Percentiles rank a stretch among this genome's conserved stretches.
Conservation (phyloP, 1,140 invertebrate genomes). For the Drusus annulatus region DNA sequence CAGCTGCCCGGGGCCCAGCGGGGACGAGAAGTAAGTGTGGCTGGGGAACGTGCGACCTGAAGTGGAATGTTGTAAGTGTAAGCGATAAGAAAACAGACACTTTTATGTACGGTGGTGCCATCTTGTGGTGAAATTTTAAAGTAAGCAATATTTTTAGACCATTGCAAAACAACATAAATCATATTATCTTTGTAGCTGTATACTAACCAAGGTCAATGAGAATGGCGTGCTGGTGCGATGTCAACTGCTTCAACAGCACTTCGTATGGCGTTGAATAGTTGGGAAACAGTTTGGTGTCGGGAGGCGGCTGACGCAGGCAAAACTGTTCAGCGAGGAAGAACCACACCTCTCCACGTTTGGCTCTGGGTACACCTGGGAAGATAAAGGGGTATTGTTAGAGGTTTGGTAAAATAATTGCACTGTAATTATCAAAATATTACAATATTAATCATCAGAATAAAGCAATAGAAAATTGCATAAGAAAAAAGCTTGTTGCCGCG, state of each 20-base stretch:
- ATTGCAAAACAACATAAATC: too few relatives aligned
- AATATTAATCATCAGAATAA: too few relatives aligned
- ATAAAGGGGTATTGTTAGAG: not conserved
- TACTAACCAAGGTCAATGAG: slow-evolving; percentile 80
- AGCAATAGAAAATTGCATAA: too few relatives aligned
- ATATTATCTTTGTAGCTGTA: too few relatives aligned
- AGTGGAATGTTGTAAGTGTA: not conserved
- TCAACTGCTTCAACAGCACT: slow-evolving; percentile 87
- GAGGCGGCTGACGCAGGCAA: slow-evolving; percentile 78
- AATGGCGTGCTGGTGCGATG: slow-evolving; percentile 96
- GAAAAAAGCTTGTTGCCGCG: too few relatives aligned
- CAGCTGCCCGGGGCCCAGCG: slow-evolving; percentile 91
- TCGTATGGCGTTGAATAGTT: slow-evolving; percentile 87
- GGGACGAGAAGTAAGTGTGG: slow-evolving; percentile 91
- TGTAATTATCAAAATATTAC: too few relatives aligned
- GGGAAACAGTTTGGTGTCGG: slow-evolving; percentile 79
- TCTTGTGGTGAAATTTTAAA: too few relatives aligned
- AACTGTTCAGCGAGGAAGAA: slow-evolving; percentile 89
- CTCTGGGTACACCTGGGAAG: slow-evolving; percentile 86
- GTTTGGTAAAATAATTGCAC: too few relatives aligned
- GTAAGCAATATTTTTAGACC: too few relatives aligned
- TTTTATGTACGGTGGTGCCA: too few relatives aligned
- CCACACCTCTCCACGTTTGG: slow-evolving; percentile 93
- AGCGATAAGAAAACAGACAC: too few relatives aligned
- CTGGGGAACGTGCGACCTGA: slow-evolving; percentile 93